phyloP scores from a whole-genome alignment of 2,797 vertebrate species.

The Pseudochirops corinnae region DNA sequence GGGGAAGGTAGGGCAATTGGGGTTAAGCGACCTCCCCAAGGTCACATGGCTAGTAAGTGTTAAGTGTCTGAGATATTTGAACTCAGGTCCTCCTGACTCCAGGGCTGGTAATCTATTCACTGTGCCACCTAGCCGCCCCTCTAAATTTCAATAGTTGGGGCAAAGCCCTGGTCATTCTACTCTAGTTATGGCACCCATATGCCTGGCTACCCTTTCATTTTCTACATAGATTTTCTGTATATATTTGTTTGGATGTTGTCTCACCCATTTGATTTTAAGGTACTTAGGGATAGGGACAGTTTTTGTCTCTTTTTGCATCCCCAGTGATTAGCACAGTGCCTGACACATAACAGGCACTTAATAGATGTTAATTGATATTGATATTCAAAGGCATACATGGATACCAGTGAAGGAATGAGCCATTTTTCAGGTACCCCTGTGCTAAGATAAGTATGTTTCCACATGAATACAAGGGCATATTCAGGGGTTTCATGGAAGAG shows the following conservation, averaged over 20 bases:
- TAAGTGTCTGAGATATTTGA: too few species aligned
- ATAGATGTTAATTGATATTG: not conserved
- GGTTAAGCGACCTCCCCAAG: too few species aligned
- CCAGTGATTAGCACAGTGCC: not conserved
- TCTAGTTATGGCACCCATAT: not conserved
- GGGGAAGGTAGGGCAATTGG: too few species aligned
- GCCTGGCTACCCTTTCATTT: not conserved
- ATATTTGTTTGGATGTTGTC: not conserved
- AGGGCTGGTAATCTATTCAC: too few species aligned
- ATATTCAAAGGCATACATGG: not conserved
- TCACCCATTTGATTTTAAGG: not conserved
- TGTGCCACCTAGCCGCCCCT: too few species aligned
- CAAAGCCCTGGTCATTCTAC: not conserved
- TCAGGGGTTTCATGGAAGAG: slow-evolving; percentile 74
- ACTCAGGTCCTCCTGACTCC: too few species aligned
- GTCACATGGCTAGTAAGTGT: too few species aligned
- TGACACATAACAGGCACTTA: not conserved
- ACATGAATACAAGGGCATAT: slow-evolving; percentile 73
- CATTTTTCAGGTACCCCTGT: not conserved
- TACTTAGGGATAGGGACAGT: not conserved
- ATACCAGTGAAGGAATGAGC: not conserved
- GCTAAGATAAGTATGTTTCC: slow-evolving; percentile 25
- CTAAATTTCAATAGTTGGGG: not conserved
- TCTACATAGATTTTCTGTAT: not conserved
- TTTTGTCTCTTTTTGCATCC: not conserved